Conservation (phyloP, 1,140 invertebrate species). For the Heterodera carotae region DNA sequence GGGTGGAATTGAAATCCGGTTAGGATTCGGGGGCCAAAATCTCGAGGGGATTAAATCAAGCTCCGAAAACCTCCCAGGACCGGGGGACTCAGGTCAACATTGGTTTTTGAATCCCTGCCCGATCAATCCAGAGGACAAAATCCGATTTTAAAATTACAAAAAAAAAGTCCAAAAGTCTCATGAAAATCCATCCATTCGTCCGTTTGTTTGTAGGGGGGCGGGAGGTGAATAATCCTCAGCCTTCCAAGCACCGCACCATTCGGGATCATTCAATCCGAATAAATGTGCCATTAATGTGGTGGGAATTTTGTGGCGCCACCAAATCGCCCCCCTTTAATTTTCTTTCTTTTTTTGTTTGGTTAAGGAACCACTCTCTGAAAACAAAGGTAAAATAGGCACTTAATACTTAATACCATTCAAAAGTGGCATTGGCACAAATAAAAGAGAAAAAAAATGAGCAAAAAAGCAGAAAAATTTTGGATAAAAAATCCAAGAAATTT, state of each 20-base stretch:
- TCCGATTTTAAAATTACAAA: background rate
- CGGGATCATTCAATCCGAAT: background rate
- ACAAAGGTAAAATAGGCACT: background rate
- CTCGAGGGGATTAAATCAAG: too few relatives aligned
- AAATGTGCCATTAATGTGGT: background rate
- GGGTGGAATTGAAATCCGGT: too few relatives aligned
- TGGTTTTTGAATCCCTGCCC: too few relatives aligned
- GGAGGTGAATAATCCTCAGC: too few relatives aligned
- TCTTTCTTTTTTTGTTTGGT: background rate
- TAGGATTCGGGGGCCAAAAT: too few relatives aligned
- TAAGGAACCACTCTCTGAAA: background rate
- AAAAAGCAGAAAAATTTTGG: background rate
- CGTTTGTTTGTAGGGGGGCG: too few relatives aligned
- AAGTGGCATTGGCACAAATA: background rate
- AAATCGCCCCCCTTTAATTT: background rate
- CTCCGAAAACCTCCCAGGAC: too few relatives aligned
- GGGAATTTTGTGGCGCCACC: too few relatives aligned
- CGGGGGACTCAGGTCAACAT: too few relatives aligned
- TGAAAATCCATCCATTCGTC: background rate
- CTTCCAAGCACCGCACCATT: background rate
- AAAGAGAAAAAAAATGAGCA: background rate
- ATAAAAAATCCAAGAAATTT: too few relatives aligned
- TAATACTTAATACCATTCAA: too few relatives aligned
- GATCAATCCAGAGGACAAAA: too few relatives aligned
- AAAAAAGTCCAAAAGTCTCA: background rate